These are phyloP conservation scores for Dasyornis broadbenti DNA, from an alignment of 2,113 vertebrate species.

Conservation along the genomic window DNA sequence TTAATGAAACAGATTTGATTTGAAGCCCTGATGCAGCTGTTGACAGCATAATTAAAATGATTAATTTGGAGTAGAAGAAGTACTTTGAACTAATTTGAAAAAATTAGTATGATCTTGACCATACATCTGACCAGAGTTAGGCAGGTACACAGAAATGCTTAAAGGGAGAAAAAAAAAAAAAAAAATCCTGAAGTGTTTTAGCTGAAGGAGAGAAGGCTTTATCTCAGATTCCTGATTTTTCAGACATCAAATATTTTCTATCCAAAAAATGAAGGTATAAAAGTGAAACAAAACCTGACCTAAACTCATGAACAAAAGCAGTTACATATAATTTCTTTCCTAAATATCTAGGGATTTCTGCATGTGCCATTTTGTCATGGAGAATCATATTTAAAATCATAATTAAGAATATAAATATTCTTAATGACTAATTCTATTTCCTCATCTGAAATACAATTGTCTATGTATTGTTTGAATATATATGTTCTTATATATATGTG, in stretches of 20 bases:
- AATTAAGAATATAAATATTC: background rate
- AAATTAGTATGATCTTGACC: conserved; percentile 31
- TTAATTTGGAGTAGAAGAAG: conserved; percentile 61
- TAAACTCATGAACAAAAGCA: background rate
- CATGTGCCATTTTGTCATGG: background rate
- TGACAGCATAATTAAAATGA: conserved; percentile 75
- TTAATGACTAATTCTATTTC: background rate
- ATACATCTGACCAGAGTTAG: background rate
- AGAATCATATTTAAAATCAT: background rate
- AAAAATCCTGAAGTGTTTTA: background rate
- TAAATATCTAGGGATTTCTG: background rate
- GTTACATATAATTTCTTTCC: background rate
- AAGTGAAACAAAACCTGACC: background rate
- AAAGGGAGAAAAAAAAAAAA: background rate
- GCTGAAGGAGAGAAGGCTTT: background rate
- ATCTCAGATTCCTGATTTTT: background rate
- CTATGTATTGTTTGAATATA: background rate
- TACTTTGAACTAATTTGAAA: conserved; percentile 65
- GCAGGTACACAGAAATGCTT: background rate
- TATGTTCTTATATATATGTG: background rate
- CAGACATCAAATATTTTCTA: background rate
- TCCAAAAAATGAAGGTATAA: background rate
- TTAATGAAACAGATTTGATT: conserved; percentile 60
- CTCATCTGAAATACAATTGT: background rate
- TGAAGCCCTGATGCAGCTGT: conserved; percentile 62